phyloP scores from a whole-genome alignment of 2,888 invertebrate species.

The Aquatica leii region DNA sequence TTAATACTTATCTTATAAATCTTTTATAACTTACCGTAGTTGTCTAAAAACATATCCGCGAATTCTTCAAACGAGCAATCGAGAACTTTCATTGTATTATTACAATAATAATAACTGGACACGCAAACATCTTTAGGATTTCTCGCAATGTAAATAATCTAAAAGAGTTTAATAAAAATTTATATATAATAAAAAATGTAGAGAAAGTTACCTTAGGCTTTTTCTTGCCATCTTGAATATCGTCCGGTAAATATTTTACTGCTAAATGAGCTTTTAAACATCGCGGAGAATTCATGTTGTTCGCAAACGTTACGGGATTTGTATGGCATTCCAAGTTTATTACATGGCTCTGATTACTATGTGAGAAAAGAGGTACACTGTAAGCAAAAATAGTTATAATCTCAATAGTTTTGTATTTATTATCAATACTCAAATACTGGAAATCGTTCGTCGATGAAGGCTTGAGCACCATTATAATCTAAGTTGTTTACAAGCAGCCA shows the following conservation, averaged over 20 bases:
- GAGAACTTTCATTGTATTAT: neutral
- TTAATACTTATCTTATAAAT: no score
- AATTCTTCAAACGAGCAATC: neutral
- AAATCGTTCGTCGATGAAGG: constrained; percentile 71
- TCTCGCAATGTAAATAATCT: neutral
- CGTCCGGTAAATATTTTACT: neutral
- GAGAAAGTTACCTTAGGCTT: neutral
- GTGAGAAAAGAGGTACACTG: neutral
- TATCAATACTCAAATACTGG: constrained; percentile 77
- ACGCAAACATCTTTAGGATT: neutral
- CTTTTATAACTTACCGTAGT: neutral
- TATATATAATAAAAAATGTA: neutral
- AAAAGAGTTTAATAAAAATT: neutral
- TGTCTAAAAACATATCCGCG: neutral
- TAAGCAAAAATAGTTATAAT: no score
- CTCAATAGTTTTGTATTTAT: no score
- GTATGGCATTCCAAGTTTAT: neutral
- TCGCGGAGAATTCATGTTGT: neutral
- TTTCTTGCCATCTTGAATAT: neutral
- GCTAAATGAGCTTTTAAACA: neutral
- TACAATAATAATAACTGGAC: neutral
- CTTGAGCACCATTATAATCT: constrained; percentile 71
- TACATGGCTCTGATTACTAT: neutral
- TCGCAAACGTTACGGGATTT: neutral
- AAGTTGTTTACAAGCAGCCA: constrained; percentile 81